Evolutionary conservation across 2,113 vertebrate genomes (phyloP).

Genomic region (Melanocharis versteri): DNA sequence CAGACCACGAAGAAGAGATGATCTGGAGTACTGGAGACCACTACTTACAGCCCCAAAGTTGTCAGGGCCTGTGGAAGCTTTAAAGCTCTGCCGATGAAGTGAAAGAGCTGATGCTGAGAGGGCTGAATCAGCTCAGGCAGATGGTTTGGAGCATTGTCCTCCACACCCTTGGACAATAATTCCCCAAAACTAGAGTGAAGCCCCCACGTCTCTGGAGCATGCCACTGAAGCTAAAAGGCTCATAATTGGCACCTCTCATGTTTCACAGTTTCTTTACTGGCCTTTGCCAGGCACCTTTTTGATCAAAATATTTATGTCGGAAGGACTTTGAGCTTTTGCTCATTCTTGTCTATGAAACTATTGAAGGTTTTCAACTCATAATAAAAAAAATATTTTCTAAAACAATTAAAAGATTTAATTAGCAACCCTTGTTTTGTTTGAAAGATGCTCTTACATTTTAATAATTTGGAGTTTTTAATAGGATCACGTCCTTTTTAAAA

Average conservation of each 20-base stretch:
- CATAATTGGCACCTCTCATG: not conserved
- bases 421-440: not conserved
- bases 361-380: not conserved
- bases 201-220: not conserved
- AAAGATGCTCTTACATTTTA: not conserved
- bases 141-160: not conserved
- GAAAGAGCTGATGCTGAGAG: not conserved
- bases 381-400: not conserved
- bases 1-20: not conserved
- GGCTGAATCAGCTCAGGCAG: not conserved
- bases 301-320: not conserved
- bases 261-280: not conserved
- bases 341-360: not conserved
- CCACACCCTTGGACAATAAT: not conserved
- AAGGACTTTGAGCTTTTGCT: not conserved
- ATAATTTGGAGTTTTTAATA: not conserved
- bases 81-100: not conserved
- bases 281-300: not conserved
- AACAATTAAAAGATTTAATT: not conserved
- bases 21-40: not conserved
- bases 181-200: not conserved
- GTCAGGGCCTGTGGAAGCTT: not conserved
- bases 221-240: not conserved
- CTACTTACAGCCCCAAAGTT: not conserved
- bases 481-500: not conserved